A percentile compares a stretch with the other conserved stretches of the same genome.
phyloP scores from a whole-genome alignment of 2,113 vertebrate genomes.

The Trematomus loennbergii region DNA sequence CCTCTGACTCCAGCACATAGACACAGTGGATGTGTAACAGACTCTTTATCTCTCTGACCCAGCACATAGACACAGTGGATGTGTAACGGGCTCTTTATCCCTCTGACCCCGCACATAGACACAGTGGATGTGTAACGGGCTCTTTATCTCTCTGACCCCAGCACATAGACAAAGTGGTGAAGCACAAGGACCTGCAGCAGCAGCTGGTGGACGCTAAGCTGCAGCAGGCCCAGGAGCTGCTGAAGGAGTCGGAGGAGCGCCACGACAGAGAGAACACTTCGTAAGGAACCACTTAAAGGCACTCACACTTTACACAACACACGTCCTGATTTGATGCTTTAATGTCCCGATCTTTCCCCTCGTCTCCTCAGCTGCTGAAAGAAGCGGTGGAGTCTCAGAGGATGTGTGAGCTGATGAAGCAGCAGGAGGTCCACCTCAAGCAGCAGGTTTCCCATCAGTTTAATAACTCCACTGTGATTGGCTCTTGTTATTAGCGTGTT shows the following conservation, averaged over 20 bases:
- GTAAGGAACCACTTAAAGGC: conserved; percentile 79
- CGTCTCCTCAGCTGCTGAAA: conserved; percentile 89
- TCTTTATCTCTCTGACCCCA: conserved; percentile 59
- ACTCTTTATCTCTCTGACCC: too few relatives aligned
- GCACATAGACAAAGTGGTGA: conserved; percentile 99
- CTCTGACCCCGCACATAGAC: too few relatives aligned
- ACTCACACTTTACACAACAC: neutral
- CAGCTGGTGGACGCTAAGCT: conserved; percentile 98
- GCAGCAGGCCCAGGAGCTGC: conserved; percentile 95
- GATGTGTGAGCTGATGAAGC: conserved; percentile 99
- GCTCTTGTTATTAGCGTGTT: neutral
- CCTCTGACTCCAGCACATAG: too few relatives aligned
- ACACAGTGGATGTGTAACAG: too few relatives aligned
- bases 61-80: too few relatives aligned
- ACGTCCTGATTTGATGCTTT: neutral
- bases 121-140: neutral
- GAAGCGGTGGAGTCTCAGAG: conserved; percentile 96
- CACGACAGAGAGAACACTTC: conserved; percentile 97
- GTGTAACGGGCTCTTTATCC: too few relatives aligned
- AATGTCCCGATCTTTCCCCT: neutral
- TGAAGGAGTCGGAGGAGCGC: conserved; percentile 95
- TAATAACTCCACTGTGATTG: neutral
- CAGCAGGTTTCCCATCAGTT: conserved; percentile 88
- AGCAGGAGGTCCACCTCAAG: conserved; percentile 97
- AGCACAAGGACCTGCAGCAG: conserved; percentile 99